Evolutionary conservation across 1,140 invertebrate species (phyloP).

Genomic region (Carcinoscorpius rotundicauda): DNA sequence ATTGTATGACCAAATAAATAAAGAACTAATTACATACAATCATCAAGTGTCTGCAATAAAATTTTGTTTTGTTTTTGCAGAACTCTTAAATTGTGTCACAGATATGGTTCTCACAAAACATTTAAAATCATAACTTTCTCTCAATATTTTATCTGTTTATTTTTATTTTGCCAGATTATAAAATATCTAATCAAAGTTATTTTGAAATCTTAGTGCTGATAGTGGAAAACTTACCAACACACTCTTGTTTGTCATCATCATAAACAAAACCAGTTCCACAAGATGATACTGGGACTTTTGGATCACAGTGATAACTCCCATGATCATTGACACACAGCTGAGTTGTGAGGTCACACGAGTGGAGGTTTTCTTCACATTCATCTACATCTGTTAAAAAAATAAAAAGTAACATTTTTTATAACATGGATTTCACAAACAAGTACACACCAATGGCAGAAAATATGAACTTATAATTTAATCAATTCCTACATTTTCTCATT

Average conservation of each 20-base stretch:
- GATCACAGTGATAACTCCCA: slow-evolving; percentile 34
- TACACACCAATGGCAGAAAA: no score
- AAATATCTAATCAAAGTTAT: slow-evolving; percentile 1
- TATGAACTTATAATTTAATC: no score
- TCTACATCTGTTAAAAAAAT: slow-evolving; percentile 26
- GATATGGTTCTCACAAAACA: no score
- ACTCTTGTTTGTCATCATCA: background rate
- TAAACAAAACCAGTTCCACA: background rate
- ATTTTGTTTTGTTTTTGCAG: no score
- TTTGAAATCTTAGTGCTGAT: background rate
- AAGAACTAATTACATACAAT: no score
- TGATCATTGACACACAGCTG: slow-evolving; percentile 31
- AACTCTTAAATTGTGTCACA: no score
- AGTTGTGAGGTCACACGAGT: slow-evolving; percentile 29
- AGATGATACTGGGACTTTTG: slow-evolving; percentile 9
- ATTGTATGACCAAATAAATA: no score
- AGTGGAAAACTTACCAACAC: slow-evolving; percentile 13
- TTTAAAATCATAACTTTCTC: no score
- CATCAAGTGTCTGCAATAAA: no score
- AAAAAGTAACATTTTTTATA: background rate
- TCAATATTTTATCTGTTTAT: no score
- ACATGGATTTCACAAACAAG: background rate
- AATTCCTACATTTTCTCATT: background rate
- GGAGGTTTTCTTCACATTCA: slow-evolving; percentile 31
- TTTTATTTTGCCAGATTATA: background rate